phyloP scores from a whole-genome alignment of 2,797 vertebrate genomes.

The Microchirus variegatus region DNA sequence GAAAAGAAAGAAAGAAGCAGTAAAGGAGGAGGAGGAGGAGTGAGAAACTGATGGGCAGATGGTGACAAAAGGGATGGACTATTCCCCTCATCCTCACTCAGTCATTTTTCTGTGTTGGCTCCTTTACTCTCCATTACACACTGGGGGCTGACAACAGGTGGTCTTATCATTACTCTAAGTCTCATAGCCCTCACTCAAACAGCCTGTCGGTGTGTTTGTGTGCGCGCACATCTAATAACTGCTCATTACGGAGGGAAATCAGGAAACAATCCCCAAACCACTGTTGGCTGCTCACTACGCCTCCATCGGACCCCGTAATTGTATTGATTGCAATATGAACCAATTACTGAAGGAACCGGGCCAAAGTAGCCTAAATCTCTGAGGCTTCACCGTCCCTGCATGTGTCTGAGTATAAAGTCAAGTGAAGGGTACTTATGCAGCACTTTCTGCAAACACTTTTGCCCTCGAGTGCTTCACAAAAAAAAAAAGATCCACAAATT shows the following conservation, averaged over 20 bases:
- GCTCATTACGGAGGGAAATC: slow-evolving; percentile 69
- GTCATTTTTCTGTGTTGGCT: slow-evolving; percentile 49
- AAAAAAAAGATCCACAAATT: slow-evolving; percentile 56
- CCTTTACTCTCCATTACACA: slow-evolving; percentile 31
- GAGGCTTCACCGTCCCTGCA: background rate
- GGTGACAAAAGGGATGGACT: slow-evolving; percentile 43
- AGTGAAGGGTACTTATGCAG: slow-evolving; percentile 45
- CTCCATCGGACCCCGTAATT: slow-evolving; percentile 53
- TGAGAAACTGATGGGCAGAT: slow-evolving; percentile 55
- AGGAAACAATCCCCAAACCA: slow-evolving; percentile 68
- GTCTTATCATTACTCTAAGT: slow-evolving; percentile 62
- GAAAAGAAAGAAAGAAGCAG: slow-evolving; percentile 26
- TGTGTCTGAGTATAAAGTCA: slow-evolving; percentile 31
- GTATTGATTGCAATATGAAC: slow-evolving; percentile 71
- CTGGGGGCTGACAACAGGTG: slow-evolving; percentile 65
- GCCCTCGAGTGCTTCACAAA: slow-evolving; percentile 27
- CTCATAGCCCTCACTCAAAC: slow-evolving; percentile 53
- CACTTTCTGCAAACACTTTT: slow-evolving; percentile 30
- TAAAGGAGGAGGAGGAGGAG: slow-evolving; percentile 18
- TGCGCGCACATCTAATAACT: slow-evolving; percentile 58
- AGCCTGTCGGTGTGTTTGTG: slow-evolving; percentile 25
- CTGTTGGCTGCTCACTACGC: slow-evolving; percentile 57
- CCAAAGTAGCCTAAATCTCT: no score
- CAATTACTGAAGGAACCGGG: slow-evolving; percentile 62
- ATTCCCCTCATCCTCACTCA: slow-evolving; percentile 36